These are phyloP conservation scores for Dendrolimus pini DNA, from an alignment of 2,888 invertebrate species.

Conservation along the genomic window DNA sequence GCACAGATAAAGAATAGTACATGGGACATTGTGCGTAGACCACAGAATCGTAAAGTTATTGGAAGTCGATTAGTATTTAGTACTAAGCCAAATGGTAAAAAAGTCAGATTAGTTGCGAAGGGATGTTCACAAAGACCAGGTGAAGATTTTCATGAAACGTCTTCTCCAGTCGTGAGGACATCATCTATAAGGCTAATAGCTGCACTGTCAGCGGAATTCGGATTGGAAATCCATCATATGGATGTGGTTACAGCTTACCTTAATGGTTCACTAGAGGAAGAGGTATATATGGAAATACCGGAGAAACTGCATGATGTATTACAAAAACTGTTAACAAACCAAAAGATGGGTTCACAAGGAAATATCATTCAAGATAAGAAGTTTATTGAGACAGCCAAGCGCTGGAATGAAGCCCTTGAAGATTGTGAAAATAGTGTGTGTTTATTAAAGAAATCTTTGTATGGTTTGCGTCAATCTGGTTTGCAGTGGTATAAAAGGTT, in stretches of 20 bases:
- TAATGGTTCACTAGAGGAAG: constrained; percentile 13
- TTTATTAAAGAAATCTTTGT: constrained; percentile 8
- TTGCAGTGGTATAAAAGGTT: constrained; percentile 14
- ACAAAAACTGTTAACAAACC: constrained; percentile 3
- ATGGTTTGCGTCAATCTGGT: constrained; percentile 5
- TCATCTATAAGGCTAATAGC: constrained; percentile 13
- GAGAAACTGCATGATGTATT: constrained; percentile 7
- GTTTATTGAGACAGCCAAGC: constrained; percentile 8
- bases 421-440: constrained; percentile 8
- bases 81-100: constrained; percentile 6
- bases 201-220: constrained; percentile 10
- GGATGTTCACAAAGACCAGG: constrained; percentile 10
- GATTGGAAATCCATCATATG: constrained; percentile 6
- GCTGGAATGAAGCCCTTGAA: constrained; percentile 4
- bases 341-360: constrained; percentile 4
- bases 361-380: constrained; percentile 5
- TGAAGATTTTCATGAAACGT: constrained; percentile 10
- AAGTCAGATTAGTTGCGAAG: constrained; percentile 7
- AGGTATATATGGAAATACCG: constrained; percentile 13
- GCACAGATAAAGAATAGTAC: no score
- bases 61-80: constrained; percentile 7
- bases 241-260: constrained; percentile 14
- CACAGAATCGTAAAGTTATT: constrained; percentile 5
- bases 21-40: constrained; percentile 1
- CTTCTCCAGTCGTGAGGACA: constrained; percentile 8